Conservation (phyloP, 2,888 invertebrate species). For the Spilosoma lubricipeda region DNA sequence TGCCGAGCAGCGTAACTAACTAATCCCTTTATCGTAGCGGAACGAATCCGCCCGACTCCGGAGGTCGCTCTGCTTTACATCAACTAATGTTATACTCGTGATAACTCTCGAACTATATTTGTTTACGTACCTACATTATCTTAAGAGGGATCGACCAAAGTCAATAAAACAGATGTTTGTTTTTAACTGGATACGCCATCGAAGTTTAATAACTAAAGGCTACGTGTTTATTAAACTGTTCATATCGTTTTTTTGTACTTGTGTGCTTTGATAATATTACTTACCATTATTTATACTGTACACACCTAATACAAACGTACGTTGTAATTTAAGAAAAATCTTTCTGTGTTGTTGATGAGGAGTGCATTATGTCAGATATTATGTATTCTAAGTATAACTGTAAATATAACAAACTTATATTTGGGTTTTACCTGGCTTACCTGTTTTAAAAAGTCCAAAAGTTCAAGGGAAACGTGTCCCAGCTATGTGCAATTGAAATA, state of each 20-base stretch:
- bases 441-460: constrained; percentile 18
- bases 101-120: constrained; percentile 68
- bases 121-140: constrained; percentile 60
- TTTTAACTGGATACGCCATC: constrained; percentile 50
- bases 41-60: constrained; percentile 68
- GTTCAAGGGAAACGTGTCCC: constrained; percentile 19
- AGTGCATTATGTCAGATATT: not conserved
- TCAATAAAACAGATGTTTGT: constrained; percentile 67
- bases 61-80: constrained; percentile 76
- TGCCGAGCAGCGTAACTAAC: constrained; percentile 63
- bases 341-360: not conserved
- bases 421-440: constrained; percentile 15
- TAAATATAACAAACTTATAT: constrained; percentile 4
- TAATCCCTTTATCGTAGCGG: constrained; percentile 80
- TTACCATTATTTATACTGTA: constrained; percentile 2
- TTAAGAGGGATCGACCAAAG: constrained; percentile 52
- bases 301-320: not conserved
- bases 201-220: constrained; percentile 9
- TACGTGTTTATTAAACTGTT: not conserved
- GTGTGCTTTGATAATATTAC: not conserved
- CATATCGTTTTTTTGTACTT: not conserved
- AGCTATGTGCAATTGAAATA: constrained; percentile 8
- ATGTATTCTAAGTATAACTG: not conserved
- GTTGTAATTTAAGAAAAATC: not conserved
- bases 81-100: constrained; percentile 66